Base-by-base conservation (phyloP, 1,140 invertebrate genomes). In the Mycetomoellerius zeteki region DNA sequence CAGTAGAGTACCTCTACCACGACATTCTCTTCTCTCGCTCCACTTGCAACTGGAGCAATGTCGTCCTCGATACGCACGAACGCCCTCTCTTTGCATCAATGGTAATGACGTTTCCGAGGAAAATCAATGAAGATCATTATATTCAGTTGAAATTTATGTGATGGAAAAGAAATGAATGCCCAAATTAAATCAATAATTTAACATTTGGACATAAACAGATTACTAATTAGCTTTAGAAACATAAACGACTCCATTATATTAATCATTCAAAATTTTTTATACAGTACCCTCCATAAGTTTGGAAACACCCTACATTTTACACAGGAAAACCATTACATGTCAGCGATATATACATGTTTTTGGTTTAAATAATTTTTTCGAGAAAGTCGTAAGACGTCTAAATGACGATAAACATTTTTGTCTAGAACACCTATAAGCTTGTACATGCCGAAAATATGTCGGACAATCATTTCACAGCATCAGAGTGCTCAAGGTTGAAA, bases 11-110 rank as follows among this genome's bases (percentile, higher is more conserved):
- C 24, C 30, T n/a, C 73, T 6, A 12, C 37, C n/a, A 43, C 52
- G 80, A 86, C 76, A 60, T 87, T n/a, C 67, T 14, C 73, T 67
- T 52, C 33, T 43, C 58, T 75, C 56, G 47, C 56, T 7, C 52
- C 62, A 78, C 12, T 54, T 64, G 33, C 24, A 16, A 76, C 43
- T 76, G 33, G 64, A 81, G 54, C 52, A 16, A 76, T 65, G 69
- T 37, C 33, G 43, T 5, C 21, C 7, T 21, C 50, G 52, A 54
- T 78, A 58, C 64, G 85, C 50, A 86, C 73, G 73, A 65, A 37
- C 58, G 73, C 76, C 24, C 58, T 76, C n/a, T 14, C 43, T 78
- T 60, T 60, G 19, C 80, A 84, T 62, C 69, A 19, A 50, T 60
- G 14, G 54, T 33, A 72, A 84, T 73, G 67, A 82, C 43, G 73